These are phyloP conservation scores for Leguminivora glycinivorella DNA, from an alignment of 1,140 invertebrate genomes.

Conservation along the genomic window DNA sequence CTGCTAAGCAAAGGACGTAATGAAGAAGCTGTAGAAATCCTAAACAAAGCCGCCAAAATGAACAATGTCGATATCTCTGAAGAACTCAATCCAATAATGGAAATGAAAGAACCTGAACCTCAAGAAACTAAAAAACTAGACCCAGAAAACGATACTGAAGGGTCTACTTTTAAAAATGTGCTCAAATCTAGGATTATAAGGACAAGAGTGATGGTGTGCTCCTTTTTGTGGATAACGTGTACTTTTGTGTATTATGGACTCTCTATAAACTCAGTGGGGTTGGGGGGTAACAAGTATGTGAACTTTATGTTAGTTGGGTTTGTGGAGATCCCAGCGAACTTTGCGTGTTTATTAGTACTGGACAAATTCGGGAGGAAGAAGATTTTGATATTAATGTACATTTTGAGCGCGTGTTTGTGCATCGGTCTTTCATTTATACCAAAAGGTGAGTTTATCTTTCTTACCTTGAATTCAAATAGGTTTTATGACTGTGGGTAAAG, in stretches of 20 bases:
- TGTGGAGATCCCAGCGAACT: slow-evolving; percentile 81
- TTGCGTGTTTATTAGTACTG: slow-evolving; percentile 61
- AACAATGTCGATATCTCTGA: slow-evolving; percentile 83
- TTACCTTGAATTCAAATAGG: background rate
- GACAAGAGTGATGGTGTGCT: slow-evolving; percentile 58
- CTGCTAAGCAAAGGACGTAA: slow-evolving; percentile 82
- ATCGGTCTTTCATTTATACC: slow-evolving; percentile 64
- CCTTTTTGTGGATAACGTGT: slow-evolving; percentile 72
- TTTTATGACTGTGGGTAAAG: background rate
- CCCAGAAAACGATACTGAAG: slow-evolving; percentile 33
- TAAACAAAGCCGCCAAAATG: slow-evolving; percentile 82
- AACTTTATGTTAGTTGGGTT: slow-evolving; percentile 80
- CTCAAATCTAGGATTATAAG: slow-evolving; percentile 64
- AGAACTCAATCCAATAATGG: slow-evolving; percentile 62
- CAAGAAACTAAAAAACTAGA: slow-evolving; percentile 22
- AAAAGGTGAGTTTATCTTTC: slow-evolving; percentile 55
- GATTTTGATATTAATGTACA: slow-evolving; percentile 62
- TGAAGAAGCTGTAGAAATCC: slow-evolving; percentile 79
- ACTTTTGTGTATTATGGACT: slow-evolving; percentile 85
- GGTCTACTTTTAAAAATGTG: slow-evolving; percentile 53
- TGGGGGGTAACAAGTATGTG: slow-evolving; percentile 82
- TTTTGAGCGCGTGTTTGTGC: slow-evolving; percentile 65
- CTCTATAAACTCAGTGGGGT: slow-evolving; percentile 83
- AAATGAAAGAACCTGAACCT: slow-evolving; percentile 35
- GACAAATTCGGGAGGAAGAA: slow-evolving; percentile 67